Conservation (phyloP, 2,113 vertebrate genomes). For the Falco punctatus region DNA sequence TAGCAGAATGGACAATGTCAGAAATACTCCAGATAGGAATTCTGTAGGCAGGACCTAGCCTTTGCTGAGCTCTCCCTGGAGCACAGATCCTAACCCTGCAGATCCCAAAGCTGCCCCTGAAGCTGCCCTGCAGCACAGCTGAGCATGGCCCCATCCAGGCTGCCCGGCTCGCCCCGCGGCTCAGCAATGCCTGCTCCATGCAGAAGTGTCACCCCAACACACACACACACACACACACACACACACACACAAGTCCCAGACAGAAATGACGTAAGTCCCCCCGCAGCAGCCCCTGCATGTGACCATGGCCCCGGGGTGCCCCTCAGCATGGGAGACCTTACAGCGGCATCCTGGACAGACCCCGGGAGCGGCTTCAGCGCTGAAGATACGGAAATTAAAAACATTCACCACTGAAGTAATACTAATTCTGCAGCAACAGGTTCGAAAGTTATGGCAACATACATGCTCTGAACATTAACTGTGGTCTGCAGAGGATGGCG, state of each 20-base stretch:
- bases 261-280: background rate
- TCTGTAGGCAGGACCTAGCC: background rate
- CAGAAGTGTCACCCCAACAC: background rate
- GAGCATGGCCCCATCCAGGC: background rate
- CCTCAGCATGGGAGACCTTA: background rate
- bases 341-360: background rate
- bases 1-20: accelerated
- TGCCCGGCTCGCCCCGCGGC: accelerated
- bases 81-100: background rate
- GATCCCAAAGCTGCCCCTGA: background rate
- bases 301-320: background rate
- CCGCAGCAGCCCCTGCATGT: background rate
- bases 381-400: background rate
- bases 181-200: background rate
- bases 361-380: background rate
- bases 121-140: background rate
- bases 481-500: constrained; percentile 18
- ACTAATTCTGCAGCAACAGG: background rate
- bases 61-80: background rate
- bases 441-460: background rate
- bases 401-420: background rate
- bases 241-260: background rate
- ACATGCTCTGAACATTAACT: constrained; percentile 1
- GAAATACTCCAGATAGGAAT: accelerated
- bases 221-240: background rate